phyloP scores from a whole-genome alignment of 2,888 invertebrate genomes.

The Drosophila mettleri region DNA sequence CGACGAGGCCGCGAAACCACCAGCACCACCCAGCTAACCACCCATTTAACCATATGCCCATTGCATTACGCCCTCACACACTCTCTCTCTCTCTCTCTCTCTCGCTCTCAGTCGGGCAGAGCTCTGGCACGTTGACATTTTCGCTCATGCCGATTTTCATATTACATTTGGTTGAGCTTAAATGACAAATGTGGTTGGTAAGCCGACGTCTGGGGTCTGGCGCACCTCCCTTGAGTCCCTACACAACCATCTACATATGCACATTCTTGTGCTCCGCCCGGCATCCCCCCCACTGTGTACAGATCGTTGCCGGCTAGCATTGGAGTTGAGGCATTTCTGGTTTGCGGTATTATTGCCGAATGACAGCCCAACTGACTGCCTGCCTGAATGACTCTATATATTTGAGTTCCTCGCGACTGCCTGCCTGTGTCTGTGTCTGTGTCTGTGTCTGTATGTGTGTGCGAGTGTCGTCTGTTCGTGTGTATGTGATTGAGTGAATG shows the following conservation, averaged over 20 bases:
- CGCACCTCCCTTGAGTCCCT: not conserved
- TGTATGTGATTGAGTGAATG: constrained; percentile 29
- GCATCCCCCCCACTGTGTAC: constrained; percentile 12
- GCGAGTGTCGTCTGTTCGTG: constrained; percentile 10
- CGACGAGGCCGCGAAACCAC: constrained; percentile 49
- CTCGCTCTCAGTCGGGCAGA: constrained; percentile 2
- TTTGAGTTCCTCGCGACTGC: constrained; percentile 19
- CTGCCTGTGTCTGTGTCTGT: constrained; percentile 5
- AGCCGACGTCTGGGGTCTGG: constrained; percentile 67
- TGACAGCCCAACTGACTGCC: constrained; percentile 50
- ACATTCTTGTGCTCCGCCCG: constrained; percentile 3
- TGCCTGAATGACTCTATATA: constrained; percentile 52
- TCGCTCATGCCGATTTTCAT: constrained; percentile 76
- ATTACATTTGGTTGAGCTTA: constrained; percentile 77
- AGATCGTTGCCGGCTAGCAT: constrained; percentile 49
- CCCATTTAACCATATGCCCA: constrained; percentile 25
- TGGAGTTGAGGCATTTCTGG: constrained; percentile 71
- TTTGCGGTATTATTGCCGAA: constrained; percentile 70
- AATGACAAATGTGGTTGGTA: constrained; percentile 78
- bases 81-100: not conserved
- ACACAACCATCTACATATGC: not conserved
- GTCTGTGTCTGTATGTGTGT: constrained; percentile 11
- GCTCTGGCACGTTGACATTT: constrained; percentile 68
- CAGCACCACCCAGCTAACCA: constrained; percentile 28
- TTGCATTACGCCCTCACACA: not conserved